Conservation (phyloP, 1,140 invertebrate genomes). For the Drosophila quadrilineata region DNA sequence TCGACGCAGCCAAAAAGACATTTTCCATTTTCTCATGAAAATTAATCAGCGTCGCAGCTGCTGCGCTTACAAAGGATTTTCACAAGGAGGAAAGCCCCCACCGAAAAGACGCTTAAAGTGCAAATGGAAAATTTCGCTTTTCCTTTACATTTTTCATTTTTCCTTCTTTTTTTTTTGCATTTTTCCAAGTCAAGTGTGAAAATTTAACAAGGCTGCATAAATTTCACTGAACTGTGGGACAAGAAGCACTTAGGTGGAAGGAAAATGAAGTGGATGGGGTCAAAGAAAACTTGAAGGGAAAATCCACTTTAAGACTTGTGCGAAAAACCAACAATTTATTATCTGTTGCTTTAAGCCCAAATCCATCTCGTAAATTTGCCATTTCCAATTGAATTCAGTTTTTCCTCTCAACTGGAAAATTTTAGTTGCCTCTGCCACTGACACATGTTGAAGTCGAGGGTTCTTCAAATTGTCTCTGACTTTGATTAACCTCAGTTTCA, state of each 20-base stretch:
- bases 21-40: constrained; percentile 22
- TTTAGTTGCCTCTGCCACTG: constrained; percentile 6
- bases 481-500: constrained; percentile 22
- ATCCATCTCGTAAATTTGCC: no score
- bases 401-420: neutral
- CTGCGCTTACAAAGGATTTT: no score
- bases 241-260: no score
- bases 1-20: constrained; percentile 21
- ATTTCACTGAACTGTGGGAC: constrained; percentile 26
- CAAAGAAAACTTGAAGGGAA: no score
- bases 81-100: neutral
- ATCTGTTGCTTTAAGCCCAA: constrained; percentile 3
- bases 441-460: constrained; percentile 27
- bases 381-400: constrained; percentile 1
- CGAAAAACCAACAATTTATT: constrained; percentile 16
- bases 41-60: constrained; percentile 18
- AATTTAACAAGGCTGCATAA: constrained; percentile 47
- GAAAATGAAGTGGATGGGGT: no score
- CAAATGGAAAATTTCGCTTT: constrained; percentile 25
- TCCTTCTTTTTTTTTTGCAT: neutral
- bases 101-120: constrained; percentile 21
- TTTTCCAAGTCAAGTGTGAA: constrained; percentile 24
- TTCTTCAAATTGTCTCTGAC: constrained; percentile 22
- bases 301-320: no score
- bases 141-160: no score